Base-by-base conservation (phyloP, 2,113 vertebrate species). In the Trogon melanurus region DNA sequence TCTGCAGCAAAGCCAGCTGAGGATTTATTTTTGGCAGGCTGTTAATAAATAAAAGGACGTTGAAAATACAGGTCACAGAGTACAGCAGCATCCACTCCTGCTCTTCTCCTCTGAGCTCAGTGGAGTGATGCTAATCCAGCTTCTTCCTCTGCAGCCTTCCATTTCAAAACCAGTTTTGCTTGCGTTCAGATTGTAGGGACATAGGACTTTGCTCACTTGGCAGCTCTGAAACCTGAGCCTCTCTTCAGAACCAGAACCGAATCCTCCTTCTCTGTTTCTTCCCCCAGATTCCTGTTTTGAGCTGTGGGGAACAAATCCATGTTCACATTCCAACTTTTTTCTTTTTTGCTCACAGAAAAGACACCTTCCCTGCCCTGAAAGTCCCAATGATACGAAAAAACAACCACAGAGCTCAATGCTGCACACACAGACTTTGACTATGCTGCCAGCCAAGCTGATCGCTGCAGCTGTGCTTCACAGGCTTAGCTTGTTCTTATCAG, bases 21-120 rank as follows among this genome's bases (percentile, higher is more conserved):
- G 48, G 79, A 58, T 94, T 97, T 97, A 91, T 95, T 97, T 97
- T 97, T 95, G 91, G 87, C 84, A 96, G 58, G 69, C 66, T 93
- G 88, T 96, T 96, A 96, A 96, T 97, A 96, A 97, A 95, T 96
- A 91, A 97, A 96, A 93, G 92, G 91, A 90, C 69, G 57, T 41
- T 82, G 69, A 66, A 94, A 96, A 81, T 94, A 82, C 94, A 82
- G 91, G 87, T 95, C 94, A 93, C 65, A 74, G 85, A 88, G 69
- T 88, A 93, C 57, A 91, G 66, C 89, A 84, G 20, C 54, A 79
- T 78, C 76, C 54, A 54, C 44, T 91, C n/a, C 72, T 78, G 80
- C 67, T 83, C 57, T 70, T 58, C 89, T 95, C 47, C 0, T 0
- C 44, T 51, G 56, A 61, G 71, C 87, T 96, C 72, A 93, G n/a